phyloP scores from a whole-genome alignment of 2,888 invertebrate genomes.

The Parnassius orleans region DNA sequence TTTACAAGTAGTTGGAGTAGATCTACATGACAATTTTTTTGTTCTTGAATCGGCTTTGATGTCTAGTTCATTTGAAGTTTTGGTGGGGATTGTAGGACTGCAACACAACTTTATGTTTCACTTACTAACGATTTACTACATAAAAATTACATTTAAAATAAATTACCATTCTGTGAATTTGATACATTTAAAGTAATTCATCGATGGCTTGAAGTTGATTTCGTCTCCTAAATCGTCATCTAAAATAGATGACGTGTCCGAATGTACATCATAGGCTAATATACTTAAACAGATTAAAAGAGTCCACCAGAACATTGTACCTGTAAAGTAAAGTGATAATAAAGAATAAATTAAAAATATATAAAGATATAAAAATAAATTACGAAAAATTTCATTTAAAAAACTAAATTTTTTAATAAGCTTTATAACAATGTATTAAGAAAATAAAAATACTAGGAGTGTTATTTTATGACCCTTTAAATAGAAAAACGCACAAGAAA shows the following conservation, averaged over 20 bases:
- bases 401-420: no score
- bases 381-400: no score
- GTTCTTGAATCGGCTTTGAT: not conserved
- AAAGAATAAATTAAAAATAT: no score
- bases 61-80: not conserved
- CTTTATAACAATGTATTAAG: no score
- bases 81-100: not conserved
- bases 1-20: not conserved
- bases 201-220: not conserved
- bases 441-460: no score
- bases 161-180: not conserved
- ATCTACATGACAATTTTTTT: not conserved
- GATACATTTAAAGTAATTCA: not conserved
- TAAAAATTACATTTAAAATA: no score
- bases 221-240: no score
- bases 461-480: no score
- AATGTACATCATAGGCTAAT: not conserved
- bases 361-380: no score
- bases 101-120: not conserved
- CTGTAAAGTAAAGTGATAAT: not conserved
- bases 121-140: no score
- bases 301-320: not conserved
- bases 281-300: not conserved
- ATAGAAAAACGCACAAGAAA: no score
- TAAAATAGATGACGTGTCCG: not conserved